Conservation (phyloP, 2,888 invertebrate species). For the Hypselothyrea guttata region DNA sequence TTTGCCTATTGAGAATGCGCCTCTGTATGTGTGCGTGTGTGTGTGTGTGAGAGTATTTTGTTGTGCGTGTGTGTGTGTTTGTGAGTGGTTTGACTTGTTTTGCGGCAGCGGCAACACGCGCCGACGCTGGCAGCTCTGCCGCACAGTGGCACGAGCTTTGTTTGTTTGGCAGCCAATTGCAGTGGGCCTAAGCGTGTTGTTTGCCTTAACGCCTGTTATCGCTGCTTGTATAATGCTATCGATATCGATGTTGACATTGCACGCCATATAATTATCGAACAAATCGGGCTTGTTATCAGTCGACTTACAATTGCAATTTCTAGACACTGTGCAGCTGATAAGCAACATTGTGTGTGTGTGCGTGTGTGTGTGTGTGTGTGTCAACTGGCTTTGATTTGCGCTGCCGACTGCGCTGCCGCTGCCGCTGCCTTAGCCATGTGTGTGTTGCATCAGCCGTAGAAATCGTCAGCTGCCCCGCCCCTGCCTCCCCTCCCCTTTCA, state of each 20-base stretch:
- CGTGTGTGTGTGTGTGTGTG: slow-evolving; percentile 32
- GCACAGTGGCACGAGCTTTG: slow-evolving; percentile 55
- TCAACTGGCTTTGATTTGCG: slow-evolving; percentile 70
- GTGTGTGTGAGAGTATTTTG: too few species aligned
- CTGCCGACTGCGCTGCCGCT: slow-evolving; percentile 42
- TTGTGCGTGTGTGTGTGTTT: slow-evolving; percentile 35
- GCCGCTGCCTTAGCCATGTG: slow-evolving; percentile 30
- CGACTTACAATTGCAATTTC: not conserved
- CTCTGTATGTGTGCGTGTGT: slow-evolving; percentile 13
- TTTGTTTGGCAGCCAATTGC: not conserved
- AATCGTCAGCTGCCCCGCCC: slow-evolving; percentile 62
- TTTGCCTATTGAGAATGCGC: slow-evolving; percentile 50
- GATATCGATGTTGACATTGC: too few species aligned
- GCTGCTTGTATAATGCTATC: too few species aligned
- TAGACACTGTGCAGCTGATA: slow-evolving; percentile 59
- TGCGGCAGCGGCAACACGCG: slow-evolving; percentile 69
- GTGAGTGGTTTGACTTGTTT: slow-evolving; percentile 76
- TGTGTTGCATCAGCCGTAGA: slow-evolving; percentile 75
- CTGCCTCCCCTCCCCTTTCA: slow-evolving; percentile 35
- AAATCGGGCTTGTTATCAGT: not conserved
- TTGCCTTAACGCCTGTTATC: too few species aligned
- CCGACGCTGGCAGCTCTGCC: slow-evolving; percentile 56
- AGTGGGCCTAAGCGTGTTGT: too few species aligned
- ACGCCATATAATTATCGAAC: slow-evolving; percentile 1
- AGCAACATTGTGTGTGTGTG: slow-evolving; percentile 36